phyloP scores from a whole-genome alignment of 2,888 invertebrate species.

The Boloria euphrosyne region DNA sequence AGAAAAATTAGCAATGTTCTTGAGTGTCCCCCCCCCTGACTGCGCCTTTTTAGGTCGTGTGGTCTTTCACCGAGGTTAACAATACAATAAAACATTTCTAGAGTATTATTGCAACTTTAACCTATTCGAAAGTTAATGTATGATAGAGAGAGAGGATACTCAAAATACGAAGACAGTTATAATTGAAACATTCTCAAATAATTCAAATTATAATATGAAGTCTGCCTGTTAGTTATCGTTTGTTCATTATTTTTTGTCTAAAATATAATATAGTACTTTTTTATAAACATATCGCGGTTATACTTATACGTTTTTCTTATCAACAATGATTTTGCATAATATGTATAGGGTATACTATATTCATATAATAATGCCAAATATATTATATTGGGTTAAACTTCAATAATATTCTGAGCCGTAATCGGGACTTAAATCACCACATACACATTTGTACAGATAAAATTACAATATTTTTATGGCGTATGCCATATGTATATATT shows the following conservation, averaged over 20 bases:
- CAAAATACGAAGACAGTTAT: too few species aligned
- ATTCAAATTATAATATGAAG: too few species aligned
- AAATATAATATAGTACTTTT: not conserved
- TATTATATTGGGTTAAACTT: constrained; percentile 11
- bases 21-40: too few species aligned
- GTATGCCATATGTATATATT: too few species aligned
- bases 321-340: not conserved
- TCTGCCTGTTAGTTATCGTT: too few species aligned
- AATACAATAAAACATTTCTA: constrained; percentile 18
- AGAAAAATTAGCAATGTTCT: too few species aligned
- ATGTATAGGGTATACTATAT: too few species aligned
- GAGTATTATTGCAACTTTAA: constrained; percentile 2
- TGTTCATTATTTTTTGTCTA: too few species aligned
- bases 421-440: not conserved
- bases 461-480: too few species aligned
- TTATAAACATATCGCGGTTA: not conserved
- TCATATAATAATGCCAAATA: too few species aligned
- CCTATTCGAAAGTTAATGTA: not conserved
- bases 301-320: not conserved
- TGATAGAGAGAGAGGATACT: too few species aligned
- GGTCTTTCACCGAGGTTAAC: constrained; percentile 18
- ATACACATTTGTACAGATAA: not conserved
- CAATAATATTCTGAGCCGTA: not conserved
- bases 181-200: too few species aligned
- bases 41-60: constrained; percentile 27